Evolutionary conservation across 2,797 vertebrate species (phyloP), one percentile per base, ranked within the genome.

Genomic region (Syndactyla subalaris): DNA sequence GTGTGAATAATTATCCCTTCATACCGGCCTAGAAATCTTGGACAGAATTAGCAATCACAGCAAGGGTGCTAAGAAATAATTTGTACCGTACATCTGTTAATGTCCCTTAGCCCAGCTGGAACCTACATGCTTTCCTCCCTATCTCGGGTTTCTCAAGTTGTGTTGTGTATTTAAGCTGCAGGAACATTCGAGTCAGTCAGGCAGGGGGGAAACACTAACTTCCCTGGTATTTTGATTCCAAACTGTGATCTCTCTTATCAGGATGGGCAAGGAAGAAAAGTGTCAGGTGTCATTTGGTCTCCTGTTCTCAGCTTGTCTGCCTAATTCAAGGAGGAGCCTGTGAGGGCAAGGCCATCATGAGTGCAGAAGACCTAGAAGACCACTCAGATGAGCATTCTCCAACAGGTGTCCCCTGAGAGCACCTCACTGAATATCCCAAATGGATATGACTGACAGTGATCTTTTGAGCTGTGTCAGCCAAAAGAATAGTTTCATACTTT

Each of bases 1-100:
- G 39, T 93, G 83, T 94, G 88, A 97, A 96, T 96, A 96, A 96
- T 97, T 95, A 95, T 93, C 77, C 80, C 92, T 95, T 96, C 91
- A 96, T 88, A 86, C 66, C 1, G 54, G 63, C 83, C 89, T 79
- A 72, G 88, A 93, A 96, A 94, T 92, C 88, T 88, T 96, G 96
- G 94, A 87, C 82, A 79, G 94, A 96, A 96, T 95, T 95, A 97
- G 67, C 85, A 88, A 68, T 93, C 96, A 95, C 96, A 97, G 95
- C 95, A 94, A 94, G 95, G 80, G 94, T 94, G 95, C 93, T 96
- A 94, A 94, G 83, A 95, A 94, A 92, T 96, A 91, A 96, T 96
- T 96, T 93, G 95, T 95, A 76, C 62, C 1, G 16, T 95, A 86
- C 95, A 96, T 96, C 96, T 97, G 95, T 84, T 94, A 88, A 71